phyloP scores from a whole-genome alignment of 2,113 vertebrate species.

The Isichthys henryi region DNA sequence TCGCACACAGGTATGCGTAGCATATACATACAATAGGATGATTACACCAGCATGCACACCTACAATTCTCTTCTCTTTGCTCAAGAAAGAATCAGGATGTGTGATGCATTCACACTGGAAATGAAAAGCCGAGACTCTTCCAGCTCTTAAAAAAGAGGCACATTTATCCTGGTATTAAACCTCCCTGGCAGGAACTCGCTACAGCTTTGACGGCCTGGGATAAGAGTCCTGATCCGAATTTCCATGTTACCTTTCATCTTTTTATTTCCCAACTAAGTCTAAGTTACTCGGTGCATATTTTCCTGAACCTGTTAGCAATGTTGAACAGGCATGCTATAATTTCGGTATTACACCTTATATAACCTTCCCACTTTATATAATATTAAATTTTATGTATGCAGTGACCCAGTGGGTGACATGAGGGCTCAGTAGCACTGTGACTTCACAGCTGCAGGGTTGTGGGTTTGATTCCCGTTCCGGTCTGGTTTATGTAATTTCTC shows the following conservation, averaged over 20 bases:
- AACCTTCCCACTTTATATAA: background rate
- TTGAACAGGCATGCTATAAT: background rate
- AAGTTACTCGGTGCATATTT: background rate
- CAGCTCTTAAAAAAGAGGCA: background rate
- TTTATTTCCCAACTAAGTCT: background rate
- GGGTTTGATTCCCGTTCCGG: background rate
- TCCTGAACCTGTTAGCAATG: background rate
- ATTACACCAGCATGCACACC: background rate
- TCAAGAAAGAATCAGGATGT: background rate
- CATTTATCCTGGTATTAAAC: slow-evolving; percentile 5
- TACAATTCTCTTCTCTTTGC: background rate
- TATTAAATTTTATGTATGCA: background rate
- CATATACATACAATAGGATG: background rate
- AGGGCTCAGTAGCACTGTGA: background rate
- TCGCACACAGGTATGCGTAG: background rate
- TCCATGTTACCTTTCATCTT: slow-evolving; percentile 2
- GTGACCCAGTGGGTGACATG: background rate
- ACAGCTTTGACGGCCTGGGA: background rate
- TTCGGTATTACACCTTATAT: background rate
- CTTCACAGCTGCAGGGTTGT: background rate
- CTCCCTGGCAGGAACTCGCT: background rate
- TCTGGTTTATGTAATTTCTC: background rate
- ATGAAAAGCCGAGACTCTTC: slow-evolving; percentile 17
- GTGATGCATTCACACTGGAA: background rate
- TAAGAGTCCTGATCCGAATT: background rate